Evolutionary conservation across 2,888 invertebrate genomes (phyloP).

Genomic region (Eupithecia exiguata): DNA sequence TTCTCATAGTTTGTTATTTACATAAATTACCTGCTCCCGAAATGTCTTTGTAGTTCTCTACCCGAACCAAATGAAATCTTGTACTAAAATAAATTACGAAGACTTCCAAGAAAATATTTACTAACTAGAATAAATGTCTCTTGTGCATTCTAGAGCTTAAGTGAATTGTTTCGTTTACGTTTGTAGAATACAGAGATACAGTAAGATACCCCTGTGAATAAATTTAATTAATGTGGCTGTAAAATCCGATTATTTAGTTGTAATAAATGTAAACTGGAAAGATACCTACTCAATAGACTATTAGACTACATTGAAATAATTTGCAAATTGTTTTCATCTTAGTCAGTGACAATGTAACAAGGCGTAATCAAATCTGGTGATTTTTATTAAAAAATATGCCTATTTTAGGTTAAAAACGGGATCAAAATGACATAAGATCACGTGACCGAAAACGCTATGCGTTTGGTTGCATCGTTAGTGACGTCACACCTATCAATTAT

Average conservation of each 20-base stretch:
- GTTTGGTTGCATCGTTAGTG: too few species aligned
- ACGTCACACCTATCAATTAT: too few species aligned
- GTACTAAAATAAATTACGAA: conserved; percentile 22
- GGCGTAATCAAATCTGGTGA: too few species aligned
- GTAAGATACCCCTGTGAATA: background rate
- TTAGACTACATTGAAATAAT: too few species aligned
- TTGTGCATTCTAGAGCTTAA: conserved; percentile 40
- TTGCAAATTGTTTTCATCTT: too few species aligned
- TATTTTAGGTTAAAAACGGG: too few species aligned
- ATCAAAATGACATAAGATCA: too few species aligned
- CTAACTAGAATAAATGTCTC: conserved; percentile 40
- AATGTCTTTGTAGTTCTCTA: background rate
- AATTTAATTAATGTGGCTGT: background rate
- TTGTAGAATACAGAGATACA: conserved; percentile 28
- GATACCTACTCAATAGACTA: too few species aligned
- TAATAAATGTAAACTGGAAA: background rate
- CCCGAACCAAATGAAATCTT: conserved; percentile 14
- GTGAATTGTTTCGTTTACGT: conserved; percentile 42
- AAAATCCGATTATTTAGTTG: background rate
- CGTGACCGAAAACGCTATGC: too few species aligned
- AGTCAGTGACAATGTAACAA: too few species aligned
- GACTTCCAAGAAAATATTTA: conserved; percentile 32
- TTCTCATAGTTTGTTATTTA: background rate
- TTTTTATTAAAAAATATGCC: too few species aligned
- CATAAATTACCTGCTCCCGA: background rate